A percentile compares a stretch with the other conserved stretches of the same genome.
Conservation (phyloP, 2,888 invertebrate genomes). For the Apotomis capreana region DNA sequence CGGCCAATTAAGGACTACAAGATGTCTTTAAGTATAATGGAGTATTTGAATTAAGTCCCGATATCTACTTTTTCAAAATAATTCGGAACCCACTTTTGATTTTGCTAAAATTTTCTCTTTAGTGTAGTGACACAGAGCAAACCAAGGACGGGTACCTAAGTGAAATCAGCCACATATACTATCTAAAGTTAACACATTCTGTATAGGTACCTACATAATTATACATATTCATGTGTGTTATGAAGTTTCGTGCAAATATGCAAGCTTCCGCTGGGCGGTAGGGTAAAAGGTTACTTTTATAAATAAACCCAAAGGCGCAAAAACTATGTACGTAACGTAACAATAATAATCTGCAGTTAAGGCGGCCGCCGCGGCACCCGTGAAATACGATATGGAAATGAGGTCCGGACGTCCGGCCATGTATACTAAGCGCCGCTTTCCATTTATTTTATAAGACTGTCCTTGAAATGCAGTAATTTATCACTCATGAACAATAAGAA, state of each 20-base stretch:
- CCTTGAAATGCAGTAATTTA: constrained; percentile 60
- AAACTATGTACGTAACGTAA: constrained; percentile 7
- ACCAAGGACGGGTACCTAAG: too few relatives aligned
- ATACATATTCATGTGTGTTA: background rate
- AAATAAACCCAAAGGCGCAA: constrained; percentile 23
- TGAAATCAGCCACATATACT: too few relatives aligned
- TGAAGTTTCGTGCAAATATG: background rate
- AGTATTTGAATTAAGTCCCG: too few relatives aligned
- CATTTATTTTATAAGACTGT: constrained; percentile 50
- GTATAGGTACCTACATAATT: background rate
- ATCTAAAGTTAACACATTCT: background rate
- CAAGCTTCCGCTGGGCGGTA: background rate
- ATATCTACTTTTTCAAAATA: too few relatives aligned
- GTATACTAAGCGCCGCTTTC: constrained; percentile 57
- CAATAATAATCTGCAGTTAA: constrained; percentile 17
- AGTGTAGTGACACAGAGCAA: too few relatives aligned
- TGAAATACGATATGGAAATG: constrained; percentile 62
- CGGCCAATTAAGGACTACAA: too few relatives aligned
- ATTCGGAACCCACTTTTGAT: too few relatives aligned
- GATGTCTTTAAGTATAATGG: too few relatives aligned
- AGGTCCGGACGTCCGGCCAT: constrained; percentile 69
- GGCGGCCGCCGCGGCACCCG: constrained; percentile 49
- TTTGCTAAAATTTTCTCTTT: too few relatives aligned
- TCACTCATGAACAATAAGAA: constrained; percentile 46
- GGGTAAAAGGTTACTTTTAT: constrained; percentile 1